These are phyloP conservation scores for Eurystomus gularis DNA, from an alignment of 2,113 vertebrate genomes.

Conservation along the genomic window DNA sequence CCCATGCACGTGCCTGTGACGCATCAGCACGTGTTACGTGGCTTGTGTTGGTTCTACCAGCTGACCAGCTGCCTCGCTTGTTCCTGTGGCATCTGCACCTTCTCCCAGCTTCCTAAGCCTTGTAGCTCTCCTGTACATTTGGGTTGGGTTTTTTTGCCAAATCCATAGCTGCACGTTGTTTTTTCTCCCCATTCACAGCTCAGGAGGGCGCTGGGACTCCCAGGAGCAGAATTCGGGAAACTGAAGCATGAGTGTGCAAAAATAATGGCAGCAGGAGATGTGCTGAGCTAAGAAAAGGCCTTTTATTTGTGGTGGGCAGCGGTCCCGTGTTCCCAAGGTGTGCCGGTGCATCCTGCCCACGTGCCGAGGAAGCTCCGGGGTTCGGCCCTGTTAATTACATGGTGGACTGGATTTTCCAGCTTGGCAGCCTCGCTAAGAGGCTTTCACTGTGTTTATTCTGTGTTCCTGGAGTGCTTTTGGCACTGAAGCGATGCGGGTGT, in stretches of 20 bases:
- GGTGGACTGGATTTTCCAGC: background rate
- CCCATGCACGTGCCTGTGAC: background rate
- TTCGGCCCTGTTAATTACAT: fast-evolving
- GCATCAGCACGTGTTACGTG: too few species aligned
- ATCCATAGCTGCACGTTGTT: too few species aligned
- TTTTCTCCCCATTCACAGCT: background rate
- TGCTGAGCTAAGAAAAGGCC: background rate
- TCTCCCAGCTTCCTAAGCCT: background rate
- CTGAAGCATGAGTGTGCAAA: background rate
- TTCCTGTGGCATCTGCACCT: background rate
- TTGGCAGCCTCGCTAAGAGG: background rate
- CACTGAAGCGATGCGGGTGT: background rate
- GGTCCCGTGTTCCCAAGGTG: background rate
- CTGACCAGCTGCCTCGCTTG: background rate
- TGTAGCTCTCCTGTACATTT: background rate
- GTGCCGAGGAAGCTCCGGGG: background rate
- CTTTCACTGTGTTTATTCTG: background rate
- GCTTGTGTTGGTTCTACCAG: background rate
- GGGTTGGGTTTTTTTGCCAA: too few species aligned
- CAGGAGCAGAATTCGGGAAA: background rate
- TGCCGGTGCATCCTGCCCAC: background rate
- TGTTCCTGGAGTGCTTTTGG: conserved; percentile 13
- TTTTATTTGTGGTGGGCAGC: background rate
- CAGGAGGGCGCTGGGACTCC: background rate
- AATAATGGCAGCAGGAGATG: background rate